Evolutionary conservation across 1,140 invertebrate genomes (phyloP), one percentile per base, ranked within the genome.

Genomic region (Piezodorus guildinii): DNA sequence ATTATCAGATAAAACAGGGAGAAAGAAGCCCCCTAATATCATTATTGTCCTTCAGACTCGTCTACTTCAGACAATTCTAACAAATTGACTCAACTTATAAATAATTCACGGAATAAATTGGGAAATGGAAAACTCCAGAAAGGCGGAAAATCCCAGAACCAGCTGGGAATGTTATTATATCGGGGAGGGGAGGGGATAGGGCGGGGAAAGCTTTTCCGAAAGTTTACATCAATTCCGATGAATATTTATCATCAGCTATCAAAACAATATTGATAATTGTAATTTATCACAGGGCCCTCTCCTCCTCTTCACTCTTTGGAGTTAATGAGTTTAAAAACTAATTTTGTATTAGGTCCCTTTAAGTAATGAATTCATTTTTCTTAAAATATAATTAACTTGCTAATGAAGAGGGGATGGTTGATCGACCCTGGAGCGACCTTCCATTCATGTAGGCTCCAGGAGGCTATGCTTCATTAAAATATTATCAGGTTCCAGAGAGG

Each of bases 201-300:
- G 44, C 34, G 12, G 21, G 60, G 10, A 49, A 49, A n/a, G 2
- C 43, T 43, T 43, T 62, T 46, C n/a, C n/a, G 46, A 19, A 17
- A 49, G 21, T 49, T 49, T 49, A 49, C 46, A 49, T 25, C 52
- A 56, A 21, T 56, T 25, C 52, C 43, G 30, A 62, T 62, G 46
- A 62, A 62, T 62, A 62, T 62, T 62, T 62, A 62, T 52, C 61
- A 52, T 19, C 16, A 15, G 21, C 61, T 44, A 62, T 62, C 49
- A 52, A 62, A 52, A 52, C 61, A 46, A 46, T 62, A 62, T 62
- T 62, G 61, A 52, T 62, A 62, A 62, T 62, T 62, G 44, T 52
- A 52, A 62, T 52, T 62, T 52, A 62, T 52, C 45, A 34, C 60
- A 14, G 14, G n/a, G 3, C 15, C 62, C 45, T 17, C 44, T 30